Evolutionary conservation across 2,888 invertebrate species (phyloP), one percentile per base, ranked within the genome.

Genomic region (Athetis lepigone): DNA sequence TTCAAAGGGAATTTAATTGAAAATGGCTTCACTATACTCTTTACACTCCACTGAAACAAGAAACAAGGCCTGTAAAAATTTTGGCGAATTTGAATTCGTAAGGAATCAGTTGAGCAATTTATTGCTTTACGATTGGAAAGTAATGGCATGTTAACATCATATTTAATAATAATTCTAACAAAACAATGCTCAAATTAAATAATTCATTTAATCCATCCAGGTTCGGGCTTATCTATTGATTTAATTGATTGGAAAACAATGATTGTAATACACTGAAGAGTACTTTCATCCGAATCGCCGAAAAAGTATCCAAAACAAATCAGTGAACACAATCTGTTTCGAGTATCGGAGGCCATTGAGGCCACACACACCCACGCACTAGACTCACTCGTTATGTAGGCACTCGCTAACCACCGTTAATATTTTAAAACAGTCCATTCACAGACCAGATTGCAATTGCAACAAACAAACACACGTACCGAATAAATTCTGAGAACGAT

Each of bases 401-500:
- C 46, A 70, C 61, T 80, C 76, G 85, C 78, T 88, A 88, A 89
- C 81, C 72, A 76, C 84, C 81, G 87, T 83, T 87, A 89, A 89
- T 85, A 85, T 80, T 80, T 79, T 75, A 71, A 80, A 84, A 85
- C 73, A 82, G 79, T 81, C 81, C 83, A 85, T 86, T 86, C 82
- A 81, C 81, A 81, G 75, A 74, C 69, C 58, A 46, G 40, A 71
- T 62, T 59, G 65, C 60, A 62, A 58, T 76, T 62, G 79, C 70
- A 76, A 73, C 55, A 50, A 59, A 70, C 66, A 59, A 59, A 70
- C 66, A 59, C 62, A 42, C 40, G 47, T 58, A 64, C 60, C 39
- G 51, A 60, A 57, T 65, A 60, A 52, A 67, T 77, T 70, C 64
- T 66, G 42, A 49, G 65, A 69, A 69, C 55, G 57, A 64, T 80